Conservation (phyloP, 2,888 invertebrate species). For the Tachina fera region DNA sequence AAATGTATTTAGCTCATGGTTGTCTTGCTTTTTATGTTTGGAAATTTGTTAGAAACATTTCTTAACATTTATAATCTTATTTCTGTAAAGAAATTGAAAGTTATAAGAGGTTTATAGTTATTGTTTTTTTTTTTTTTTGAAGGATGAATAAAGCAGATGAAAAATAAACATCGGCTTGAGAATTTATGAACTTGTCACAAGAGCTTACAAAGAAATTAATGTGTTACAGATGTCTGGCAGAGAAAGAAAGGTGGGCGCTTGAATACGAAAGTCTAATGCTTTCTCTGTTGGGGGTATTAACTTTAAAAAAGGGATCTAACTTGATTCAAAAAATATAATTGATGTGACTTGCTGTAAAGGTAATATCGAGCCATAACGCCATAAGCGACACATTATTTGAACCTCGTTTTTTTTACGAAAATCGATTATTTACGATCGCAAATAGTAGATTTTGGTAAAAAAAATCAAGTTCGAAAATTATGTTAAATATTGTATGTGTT, state of each 20-base stretch:
- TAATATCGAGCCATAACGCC: too few relatives aligned
- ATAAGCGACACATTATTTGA: too few relatives aligned
- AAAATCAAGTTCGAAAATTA: too few relatives aligned
- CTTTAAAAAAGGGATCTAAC: background rate
- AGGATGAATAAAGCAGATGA: background rate
- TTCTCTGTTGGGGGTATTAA: background rate
- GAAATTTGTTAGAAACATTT: constrained; percentile 11
- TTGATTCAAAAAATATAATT: too few relatives aligned
- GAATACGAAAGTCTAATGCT: background rate
- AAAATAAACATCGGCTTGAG: background rate
- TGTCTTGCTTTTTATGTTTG: constrained; percentile 24
- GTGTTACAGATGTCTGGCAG: background rate
- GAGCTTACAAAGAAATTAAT: background rate
- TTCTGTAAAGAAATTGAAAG: constrained; percentile 38
- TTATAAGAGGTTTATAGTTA: background rate
- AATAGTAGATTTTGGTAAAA: too few relatives aligned
- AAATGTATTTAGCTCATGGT: constrained; percentile 60
- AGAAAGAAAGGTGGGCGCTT: background rate
- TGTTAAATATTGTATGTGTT: too few relatives aligned
- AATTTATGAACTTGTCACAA: background rate
- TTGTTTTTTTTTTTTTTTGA: constrained; percentile 3
- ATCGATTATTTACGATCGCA: too few relatives aligned
- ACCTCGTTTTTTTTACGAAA: too few relatives aligned
- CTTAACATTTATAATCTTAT: constrained; percentile 3
- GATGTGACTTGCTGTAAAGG: too few relatives aligned